These are phyloP conservation scores for Halcyon malimbica DNA, from an alignment of 2,113 vertebrate genomes.

Conservation along the genomic window DNA sequence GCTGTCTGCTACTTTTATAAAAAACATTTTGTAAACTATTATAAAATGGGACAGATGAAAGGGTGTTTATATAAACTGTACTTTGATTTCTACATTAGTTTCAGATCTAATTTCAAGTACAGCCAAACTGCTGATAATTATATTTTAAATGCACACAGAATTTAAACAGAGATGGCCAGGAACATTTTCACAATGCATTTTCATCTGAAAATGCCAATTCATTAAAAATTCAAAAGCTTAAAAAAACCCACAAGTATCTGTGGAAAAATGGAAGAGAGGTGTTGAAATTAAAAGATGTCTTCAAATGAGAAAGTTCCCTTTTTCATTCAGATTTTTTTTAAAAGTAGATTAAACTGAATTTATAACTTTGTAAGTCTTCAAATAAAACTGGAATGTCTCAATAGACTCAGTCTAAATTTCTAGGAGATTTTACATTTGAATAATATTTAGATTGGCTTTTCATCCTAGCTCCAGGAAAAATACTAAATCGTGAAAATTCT, in stretches of 20 bases:
- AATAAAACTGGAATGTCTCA: conserved; percentile 9
- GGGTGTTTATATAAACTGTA: background rate
- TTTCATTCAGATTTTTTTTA: background rate
- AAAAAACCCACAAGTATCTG: background rate
- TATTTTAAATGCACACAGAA: background rate
- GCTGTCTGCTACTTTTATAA: background rate
- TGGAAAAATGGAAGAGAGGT: background rate
- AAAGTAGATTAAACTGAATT: background rate
- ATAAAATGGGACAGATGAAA: conserved; percentile 6
- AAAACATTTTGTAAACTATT: background rate
- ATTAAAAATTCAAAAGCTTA: background rate
- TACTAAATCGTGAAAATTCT: background rate
- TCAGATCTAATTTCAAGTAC: background rate
- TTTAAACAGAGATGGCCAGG: background rate
- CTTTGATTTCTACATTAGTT: background rate
- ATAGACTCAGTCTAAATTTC: conserved; percentile 8
- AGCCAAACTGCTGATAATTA: background rate
- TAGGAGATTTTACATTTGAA: conserved; percentile 1
- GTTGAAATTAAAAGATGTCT: background rate
- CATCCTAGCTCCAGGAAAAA: conserved; percentile 11
- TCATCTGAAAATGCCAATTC: background rate
- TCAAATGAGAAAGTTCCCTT: conserved; percentile 5
- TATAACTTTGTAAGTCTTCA: background rate
- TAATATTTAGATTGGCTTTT: conserved; percentile 43
- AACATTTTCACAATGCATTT: background rate